Evolutionary conservation across 2,113 vertebrate genomes (phyloP).

Genomic region (Ameiurus melas): DNA sequence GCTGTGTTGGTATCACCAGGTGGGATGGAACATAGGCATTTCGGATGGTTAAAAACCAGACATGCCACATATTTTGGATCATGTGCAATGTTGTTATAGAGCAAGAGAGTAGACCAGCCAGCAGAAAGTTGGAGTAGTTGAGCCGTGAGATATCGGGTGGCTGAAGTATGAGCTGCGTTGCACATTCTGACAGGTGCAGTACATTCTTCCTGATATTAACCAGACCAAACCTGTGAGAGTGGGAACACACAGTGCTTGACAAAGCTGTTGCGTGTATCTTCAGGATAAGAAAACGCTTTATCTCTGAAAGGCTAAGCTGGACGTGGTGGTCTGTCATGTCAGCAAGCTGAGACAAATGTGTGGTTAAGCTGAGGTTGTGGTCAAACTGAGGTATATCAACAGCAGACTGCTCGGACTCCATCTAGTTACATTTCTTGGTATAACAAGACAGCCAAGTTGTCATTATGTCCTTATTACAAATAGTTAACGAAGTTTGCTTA

Average conservation of each 20-base stretch:
- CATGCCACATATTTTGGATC: neutral
- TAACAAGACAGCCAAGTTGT: neutral
- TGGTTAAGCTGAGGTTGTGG: neutral
- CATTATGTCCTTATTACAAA: neutral
- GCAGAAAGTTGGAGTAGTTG: neutral
- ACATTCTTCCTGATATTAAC: constrained; percentile 12
- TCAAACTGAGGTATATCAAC: neutral
- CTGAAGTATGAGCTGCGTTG: constrained; percentile 8
- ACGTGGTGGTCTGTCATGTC: neutral
- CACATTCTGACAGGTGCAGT: constrained; percentile 16
- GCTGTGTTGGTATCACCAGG: neutral
- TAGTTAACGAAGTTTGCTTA: neutral
- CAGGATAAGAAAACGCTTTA: constrained; percentile 10
- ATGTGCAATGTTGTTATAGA: neutral
- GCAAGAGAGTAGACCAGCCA: neutral
- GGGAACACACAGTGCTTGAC: neutral
- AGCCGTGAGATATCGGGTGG: constrained; percentile 3
- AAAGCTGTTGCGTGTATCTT: constrained; percentile 4
- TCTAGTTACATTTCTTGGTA: neutral
- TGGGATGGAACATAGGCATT: neutral
- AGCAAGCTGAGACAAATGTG: neutral
- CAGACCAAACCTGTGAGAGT: constrained; percentile 3
- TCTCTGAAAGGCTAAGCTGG: neutral
- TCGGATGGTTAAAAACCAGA: constrained; percentile 1
- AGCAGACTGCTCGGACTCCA: neutral